phyloP scores from a whole-genome alignment of 2,888 invertebrate genomes.

The Drosophila kambysellisi region DNA sequence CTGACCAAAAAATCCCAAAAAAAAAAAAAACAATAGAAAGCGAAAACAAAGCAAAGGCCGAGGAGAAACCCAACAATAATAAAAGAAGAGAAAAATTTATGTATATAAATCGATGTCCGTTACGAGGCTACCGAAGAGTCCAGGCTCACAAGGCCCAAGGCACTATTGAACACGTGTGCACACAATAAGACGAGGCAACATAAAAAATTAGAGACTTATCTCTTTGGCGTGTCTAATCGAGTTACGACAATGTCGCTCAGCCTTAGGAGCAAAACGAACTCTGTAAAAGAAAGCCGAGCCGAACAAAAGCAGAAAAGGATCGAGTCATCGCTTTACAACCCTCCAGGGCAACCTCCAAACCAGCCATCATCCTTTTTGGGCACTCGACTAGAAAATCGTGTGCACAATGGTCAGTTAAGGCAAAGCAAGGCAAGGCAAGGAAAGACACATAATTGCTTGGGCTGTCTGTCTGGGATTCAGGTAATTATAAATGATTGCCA shows the following conservation, averaged over 20 bases:
- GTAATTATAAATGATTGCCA: constrained; percentile 66
- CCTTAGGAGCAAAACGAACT: constrained; percentile 36
- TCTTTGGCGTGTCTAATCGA: constrained; percentile 73
- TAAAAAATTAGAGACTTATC: constrained; percentile 77
- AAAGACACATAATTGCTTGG: constrained; percentile 63
- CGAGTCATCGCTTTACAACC: constrained; percentile 54
- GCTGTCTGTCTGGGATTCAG: constrained; percentile 56
- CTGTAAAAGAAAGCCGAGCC: constrained; percentile 37
- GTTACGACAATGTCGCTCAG: constrained; percentile 74
- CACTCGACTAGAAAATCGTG: constrained; percentile 68
- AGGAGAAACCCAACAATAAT: constrained; percentile 12
- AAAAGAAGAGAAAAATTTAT: background rate
- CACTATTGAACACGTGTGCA: constrained; percentile 83
- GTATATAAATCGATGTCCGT: constrained; percentile 44
- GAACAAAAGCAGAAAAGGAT: constrained; percentile 62
- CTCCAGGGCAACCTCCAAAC: constrained; percentile 34
- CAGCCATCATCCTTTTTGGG: constrained; percentile 43
- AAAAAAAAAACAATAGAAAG: constrained; percentile 63
- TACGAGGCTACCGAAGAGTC: constrained; percentile 48
- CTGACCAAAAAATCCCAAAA: constrained; percentile 28
- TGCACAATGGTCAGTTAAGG: constrained; percentile 56
- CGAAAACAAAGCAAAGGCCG: constrained; percentile 79
- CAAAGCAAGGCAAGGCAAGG: constrained; percentile 50
- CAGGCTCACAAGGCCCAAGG: constrained; percentile 14
- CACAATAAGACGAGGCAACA: constrained; percentile 67